Percentiles rank a stretch among this genome's conserved stretches.
Conservation (phyloP, 2,888 invertebrate genomes). For the Acronicta leporina region DNA sequence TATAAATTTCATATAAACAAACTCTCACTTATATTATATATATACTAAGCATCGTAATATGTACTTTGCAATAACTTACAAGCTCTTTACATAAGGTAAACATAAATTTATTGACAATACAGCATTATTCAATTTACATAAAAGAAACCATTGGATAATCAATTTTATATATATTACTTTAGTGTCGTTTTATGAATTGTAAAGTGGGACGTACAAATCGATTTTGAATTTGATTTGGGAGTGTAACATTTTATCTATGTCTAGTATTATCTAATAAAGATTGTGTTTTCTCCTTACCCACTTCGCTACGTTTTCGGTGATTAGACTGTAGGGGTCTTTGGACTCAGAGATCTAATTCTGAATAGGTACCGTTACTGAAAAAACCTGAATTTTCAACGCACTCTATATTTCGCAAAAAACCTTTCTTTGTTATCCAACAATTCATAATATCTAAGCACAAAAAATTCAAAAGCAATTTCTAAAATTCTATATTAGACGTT, state of each 20-base stretch:
- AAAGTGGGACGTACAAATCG: conserved; percentile 35
- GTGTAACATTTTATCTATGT: conserved; percentile 14
- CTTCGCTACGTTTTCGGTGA: too few species aligned
- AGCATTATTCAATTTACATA: conserved; percentile 20
- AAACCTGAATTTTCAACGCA: neutral
- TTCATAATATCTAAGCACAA: conserved; percentile 1
- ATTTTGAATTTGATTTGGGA: conserved; percentile 36
- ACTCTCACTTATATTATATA: conserved; percentile 18
- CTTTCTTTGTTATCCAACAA: neutral
- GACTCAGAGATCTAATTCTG: neutral
- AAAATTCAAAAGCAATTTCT: conserved; percentile 1
- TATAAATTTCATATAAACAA: conserved; percentile 4
- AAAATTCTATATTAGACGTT: neutral
- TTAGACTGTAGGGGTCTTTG: neutral
- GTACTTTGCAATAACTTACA: conserved; percentile 22
- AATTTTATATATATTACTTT: conserved; percentile 23
- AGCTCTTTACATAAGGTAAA: conserved; percentile 18
- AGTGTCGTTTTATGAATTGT: conserved; percentile 3
- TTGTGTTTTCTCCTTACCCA: too few species aligned
- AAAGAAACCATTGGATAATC: conserved; percentile 16
- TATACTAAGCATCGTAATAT: conserved; percentile 1
- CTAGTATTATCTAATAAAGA: neutral
- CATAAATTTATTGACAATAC: conserved; percentile 8
- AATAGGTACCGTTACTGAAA: neutral
- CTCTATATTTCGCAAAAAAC: neutral